Percentiles rank a stretch among this genome's conserved stretches.
phyloP scores from a whole-genome alignment of 1,140 invertebrate genomes.

The Drosophila chauvacae region DNA sequence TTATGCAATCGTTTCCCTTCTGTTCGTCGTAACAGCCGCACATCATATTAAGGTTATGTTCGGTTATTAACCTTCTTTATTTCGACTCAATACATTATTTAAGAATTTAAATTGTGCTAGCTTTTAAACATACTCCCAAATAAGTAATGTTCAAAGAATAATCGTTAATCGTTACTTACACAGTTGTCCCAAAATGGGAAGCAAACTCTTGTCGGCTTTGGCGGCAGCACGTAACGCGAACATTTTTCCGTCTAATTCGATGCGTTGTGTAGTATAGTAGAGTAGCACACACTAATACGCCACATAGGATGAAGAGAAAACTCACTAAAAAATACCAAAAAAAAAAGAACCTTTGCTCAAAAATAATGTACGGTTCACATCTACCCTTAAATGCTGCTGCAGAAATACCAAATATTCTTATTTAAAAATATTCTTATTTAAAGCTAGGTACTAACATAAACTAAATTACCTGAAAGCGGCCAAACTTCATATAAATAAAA shows the following conservation, averaged over 20 bases:
- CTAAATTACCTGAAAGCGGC: too few relatives aligned
- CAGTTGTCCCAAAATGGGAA: slow-evolving; percentile 74
- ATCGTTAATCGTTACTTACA: slow-evolving; percentile 65
- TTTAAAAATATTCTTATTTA: too few relatives aligned
- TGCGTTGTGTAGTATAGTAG: slow-evolving; percentile 1
- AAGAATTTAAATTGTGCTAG: not conserved
- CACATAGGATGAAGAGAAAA: not conserved
- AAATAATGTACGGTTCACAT: not conserved
- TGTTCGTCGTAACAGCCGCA: slow-evolving; percentile 8
- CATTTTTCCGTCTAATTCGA: slow-evolving; percentile 54
- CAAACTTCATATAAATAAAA: too few relatives aligned
- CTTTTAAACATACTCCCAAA: not conserved
- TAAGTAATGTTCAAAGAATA: not conserved
- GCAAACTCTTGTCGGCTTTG: slow-evolving; percentile 77
- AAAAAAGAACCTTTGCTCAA: too few relatives aligned
- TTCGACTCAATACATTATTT: not conserved
- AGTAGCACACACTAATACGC: not conserved
- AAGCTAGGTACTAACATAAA: too few relatives aligned
- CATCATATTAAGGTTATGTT: slow-evolving; percentile 13
- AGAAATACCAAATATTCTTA: too few relatives aligned
- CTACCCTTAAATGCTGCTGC: too few relatives aligned
- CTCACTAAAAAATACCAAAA: slow-evolving; percentile 4
- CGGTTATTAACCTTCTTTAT: not conserved
- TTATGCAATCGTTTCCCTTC: slow-evolving; percentile 1
- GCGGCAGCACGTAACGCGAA: slow-evolving; percentile 77